Conservation (phyloP, 2,113 vertebrate genomes). For the Gallinago undulata region DNA sequence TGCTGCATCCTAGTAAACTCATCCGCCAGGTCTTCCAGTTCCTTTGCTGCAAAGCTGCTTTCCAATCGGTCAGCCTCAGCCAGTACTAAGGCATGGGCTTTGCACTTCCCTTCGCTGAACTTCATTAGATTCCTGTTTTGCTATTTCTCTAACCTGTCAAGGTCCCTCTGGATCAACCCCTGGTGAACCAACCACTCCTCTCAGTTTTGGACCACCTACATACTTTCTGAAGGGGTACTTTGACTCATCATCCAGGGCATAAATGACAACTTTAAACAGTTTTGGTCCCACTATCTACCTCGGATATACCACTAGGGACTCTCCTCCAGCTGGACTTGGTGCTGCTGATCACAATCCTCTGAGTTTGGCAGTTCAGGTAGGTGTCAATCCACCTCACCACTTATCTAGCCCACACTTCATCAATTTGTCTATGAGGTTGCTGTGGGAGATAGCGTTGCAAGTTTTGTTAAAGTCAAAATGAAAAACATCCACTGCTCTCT, state of each 20-base stretch:
- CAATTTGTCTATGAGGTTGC: neutral
- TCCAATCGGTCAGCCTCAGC: neutral
- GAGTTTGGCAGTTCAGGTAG: neutral
- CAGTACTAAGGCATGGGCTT: neutral
- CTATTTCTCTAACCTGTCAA: neutral
- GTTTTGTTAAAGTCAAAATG: neutral
- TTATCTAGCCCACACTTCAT: neutral
- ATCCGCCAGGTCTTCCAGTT: neutral
- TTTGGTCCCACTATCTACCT: neutral
- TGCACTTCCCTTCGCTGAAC: neutral
- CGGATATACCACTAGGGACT: neutral
- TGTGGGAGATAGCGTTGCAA: neutral
- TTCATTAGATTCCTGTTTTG: neutral
- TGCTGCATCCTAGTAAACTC: neutral
- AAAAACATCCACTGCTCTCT: neutral
- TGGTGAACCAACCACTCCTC: neutral
- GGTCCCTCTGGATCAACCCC: neutral
- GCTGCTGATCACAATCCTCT: neutral
- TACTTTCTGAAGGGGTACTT: neutral
- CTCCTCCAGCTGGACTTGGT: neutral
- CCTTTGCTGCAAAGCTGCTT: neutral
- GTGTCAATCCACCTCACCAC: neutral
- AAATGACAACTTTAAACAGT: neutral
- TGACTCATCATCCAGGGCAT: neutral
- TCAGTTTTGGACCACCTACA: neutral